These are phyloP conservation scores for Hydropsyche betteni DNA, from an alignment of 2,888 invertebrate species.

Conservation along the genomic window DNA sequence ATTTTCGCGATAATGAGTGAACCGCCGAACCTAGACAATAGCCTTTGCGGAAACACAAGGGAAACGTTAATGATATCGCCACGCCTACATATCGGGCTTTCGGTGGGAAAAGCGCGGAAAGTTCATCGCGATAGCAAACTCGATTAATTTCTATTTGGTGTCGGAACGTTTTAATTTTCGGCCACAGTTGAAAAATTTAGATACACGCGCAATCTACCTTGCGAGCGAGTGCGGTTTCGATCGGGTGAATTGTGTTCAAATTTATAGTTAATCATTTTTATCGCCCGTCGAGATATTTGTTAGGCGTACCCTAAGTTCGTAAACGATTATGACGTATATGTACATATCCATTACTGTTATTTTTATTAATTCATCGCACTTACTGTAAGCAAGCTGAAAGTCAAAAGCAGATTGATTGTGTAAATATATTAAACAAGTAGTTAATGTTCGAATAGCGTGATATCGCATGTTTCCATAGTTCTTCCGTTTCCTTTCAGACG, in stretches of 20 bases:
- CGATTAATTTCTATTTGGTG: too few species aligned
- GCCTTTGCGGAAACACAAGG: slow-evolving; percentile 6
- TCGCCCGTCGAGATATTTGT: slow-evolving; percentile 4
- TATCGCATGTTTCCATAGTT: background rate
- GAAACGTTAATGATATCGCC: slow-evolving; percentile 21
- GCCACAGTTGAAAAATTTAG: too few species aligned
- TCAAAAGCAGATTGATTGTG: slow-evolving; percentile 9
- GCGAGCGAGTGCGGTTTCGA: background rate
- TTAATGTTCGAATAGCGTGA: slow-evolving; percentile 26
- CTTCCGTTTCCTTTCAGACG: slow-evolving; percentile 1
- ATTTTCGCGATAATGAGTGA: slow-evolving; percentile 2
- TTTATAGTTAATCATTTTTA: slow-evolving; percentile 3
- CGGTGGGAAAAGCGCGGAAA: background rate
- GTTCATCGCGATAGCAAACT: background rate
- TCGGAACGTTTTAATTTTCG: too few species aligned
- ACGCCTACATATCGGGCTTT: background rate
- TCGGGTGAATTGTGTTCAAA: background rate
- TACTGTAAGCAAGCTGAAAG: background rate
- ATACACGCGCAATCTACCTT: too few species aligned
- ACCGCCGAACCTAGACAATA: slow-evolving; percentile 10
- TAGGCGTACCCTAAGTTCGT: background rate
- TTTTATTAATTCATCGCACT: slow-evolving; percentile 10
- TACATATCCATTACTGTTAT: background rate
- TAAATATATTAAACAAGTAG: slow-evolving; percentile 26
- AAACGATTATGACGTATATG: slow-evolving; percentile 1